These are phyloP conservation scores for Tryphoninae sp. DNA, from an alignment of 2,888 invertebrate genomes.

Conservation along the genomic window DNA sequence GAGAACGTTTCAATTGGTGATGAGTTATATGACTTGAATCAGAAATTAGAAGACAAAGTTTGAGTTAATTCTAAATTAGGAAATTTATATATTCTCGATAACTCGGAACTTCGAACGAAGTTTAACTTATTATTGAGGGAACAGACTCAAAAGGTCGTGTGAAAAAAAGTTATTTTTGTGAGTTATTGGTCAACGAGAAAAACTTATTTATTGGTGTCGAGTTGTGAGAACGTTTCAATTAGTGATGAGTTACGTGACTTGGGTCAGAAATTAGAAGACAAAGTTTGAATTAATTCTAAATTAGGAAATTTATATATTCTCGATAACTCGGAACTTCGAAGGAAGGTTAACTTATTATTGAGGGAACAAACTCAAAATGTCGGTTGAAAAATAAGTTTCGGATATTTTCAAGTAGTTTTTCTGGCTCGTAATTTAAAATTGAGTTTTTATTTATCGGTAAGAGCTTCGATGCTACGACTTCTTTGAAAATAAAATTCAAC, in stretches of 20 bases:
- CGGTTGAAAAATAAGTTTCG: too few species aligned
- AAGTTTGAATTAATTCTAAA: background rate
- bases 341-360: background rate
- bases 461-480: background rate
- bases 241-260: too few species aligned
- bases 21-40: background rate
- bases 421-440: background rate
- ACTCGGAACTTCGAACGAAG: background rate
- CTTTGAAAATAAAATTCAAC: too few species aligned
- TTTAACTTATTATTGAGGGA: background rate
- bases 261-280: background rate
- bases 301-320: background rate
- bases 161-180: too few species aligned
- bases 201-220: too few species aligned
- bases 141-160: background rate
- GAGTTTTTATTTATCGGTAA: background rate
- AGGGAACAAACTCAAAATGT: background rate
- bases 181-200: too few species aligned
- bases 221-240: too few species aligned
- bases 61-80: background rate
- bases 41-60: background rate
- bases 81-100: background rate
- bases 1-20: too few species aligned
- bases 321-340: background rate
- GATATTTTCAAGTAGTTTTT: background rate